Percentiles rank a stretch among this genome's conserved stretches.
These are phyloP conservation scores for Drosophila bocqueti DNA, from an alignment of 1,140 invertebrate genomes.

Conservation along the genomic window DNA sequence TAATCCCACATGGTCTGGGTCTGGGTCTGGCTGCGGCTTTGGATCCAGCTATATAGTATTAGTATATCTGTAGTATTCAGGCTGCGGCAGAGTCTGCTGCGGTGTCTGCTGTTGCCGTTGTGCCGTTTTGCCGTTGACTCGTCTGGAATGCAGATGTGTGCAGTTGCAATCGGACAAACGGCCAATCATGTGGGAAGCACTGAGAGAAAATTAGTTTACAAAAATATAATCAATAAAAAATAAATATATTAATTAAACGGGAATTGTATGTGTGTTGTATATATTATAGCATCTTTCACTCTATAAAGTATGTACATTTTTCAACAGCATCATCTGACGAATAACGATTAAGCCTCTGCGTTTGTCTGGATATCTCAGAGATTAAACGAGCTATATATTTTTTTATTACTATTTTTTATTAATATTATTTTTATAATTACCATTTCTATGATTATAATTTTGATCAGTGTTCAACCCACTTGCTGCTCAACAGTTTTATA, in stretches of 20 bases:
- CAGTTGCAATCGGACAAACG: conserved; percentile 48
- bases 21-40: conserved; percentile 56
- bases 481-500: conserved; percentile 38
- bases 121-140: conserved; percentile 55
- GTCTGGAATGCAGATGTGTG: conserved; percentile 79
- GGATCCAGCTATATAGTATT: conserved; percentile 12
- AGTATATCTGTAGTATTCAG: conserved; percentile 24
- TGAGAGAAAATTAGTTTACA: background rate
- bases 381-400: no score
- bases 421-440: no score
- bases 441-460: background rate
- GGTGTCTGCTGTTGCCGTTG: conserved; percentile 35
- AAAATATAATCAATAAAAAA: background rate
- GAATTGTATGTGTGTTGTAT: no score
- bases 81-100: conserved; percentile 31
- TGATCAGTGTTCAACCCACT: conserved; percentile 33
- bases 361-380: no score
- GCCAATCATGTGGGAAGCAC: conserved; percentile 39
- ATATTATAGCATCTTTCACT: no score
- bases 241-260: no score
- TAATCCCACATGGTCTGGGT: conserved; percentile 80
- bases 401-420: no score
- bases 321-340: no score
- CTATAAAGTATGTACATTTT: background rate
- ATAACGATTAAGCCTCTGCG: no score